Percentiles rank a stretch among this genome's conserved stretches.
Conservation (phyloP, 1,140 invertebrate genomes). For the Reticulitermes speratus region DNA sequence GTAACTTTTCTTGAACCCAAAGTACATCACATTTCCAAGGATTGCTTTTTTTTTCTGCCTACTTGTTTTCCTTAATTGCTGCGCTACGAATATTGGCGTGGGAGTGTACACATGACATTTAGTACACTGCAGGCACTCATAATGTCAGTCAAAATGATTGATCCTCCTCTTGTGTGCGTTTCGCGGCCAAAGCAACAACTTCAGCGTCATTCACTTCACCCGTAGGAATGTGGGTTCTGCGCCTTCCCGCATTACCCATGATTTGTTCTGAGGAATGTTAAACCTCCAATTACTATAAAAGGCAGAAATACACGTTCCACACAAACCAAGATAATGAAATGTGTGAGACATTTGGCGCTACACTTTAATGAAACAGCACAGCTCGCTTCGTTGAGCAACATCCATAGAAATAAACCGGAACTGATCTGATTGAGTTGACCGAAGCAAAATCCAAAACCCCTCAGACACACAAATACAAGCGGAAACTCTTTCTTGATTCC, state of each 20-base stretch:
- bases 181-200: background rate
- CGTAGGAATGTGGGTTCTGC: background rate
- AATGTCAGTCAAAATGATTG: too few species aligned
- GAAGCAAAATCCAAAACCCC: slow-evolving; percentile 1
- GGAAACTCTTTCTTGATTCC: background rate
- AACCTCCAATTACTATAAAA: background rate
- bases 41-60: too few species aligned
- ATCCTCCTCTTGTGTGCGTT: background rate
- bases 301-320: background rate
- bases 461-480: background rate
- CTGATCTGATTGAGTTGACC: slow-evolving; percentile 1
- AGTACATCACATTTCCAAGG: too few species aligned
- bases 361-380: background rate
- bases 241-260: too few species aligned
- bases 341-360: background rate
- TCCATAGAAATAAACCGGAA: background rate
- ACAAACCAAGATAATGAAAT: background rate
- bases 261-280: background rate
- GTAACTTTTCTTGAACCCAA: too few species aligned
- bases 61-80: too few species aligned
- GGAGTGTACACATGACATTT: too few species aligned
- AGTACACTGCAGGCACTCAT: too few species aligned
- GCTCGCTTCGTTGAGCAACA: background rate
- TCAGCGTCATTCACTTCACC: background rate
- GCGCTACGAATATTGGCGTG: too few species aligned